phyloP scores from a whole-genome alignment of 2,888 invertebrate species.

The Apodemia hepburni region DNA sequence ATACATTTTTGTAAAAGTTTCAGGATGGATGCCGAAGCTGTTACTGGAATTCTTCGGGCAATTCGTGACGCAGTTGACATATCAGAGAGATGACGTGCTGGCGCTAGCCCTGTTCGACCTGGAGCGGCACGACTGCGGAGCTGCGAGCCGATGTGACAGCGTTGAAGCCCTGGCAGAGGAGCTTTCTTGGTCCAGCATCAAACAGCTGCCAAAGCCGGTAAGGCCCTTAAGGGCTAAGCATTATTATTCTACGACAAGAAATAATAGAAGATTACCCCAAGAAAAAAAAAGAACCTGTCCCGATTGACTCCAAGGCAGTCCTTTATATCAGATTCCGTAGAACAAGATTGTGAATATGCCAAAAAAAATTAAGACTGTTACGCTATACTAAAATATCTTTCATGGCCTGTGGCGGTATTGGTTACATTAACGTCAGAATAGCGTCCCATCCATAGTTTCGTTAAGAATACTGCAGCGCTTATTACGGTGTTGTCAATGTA shows the following conservation, averaged over 20 bases:
- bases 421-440: slow-evolving; percentile 32
- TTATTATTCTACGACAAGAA: slow-evolving; percentile 30
- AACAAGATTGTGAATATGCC: slow-evolving; percentile 33
- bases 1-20: too few species aligned
- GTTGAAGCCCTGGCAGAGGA: background rate
- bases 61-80: too few species aligned
- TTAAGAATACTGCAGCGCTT: slow-evolving; percentile 30
- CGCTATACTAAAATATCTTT: slow-evolving; percentile 26
- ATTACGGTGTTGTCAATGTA: slow-evolving; percentile 34
- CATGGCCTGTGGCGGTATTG: slow-evolving; percentile 31
- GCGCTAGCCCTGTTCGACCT: too few species aligned
- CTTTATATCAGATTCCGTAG: slow-evolving; percentile 29
- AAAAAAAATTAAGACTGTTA: slow-evolving; percentile 32
- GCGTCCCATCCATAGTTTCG: slow-evolving; percentile 34
- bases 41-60: too few species aligned
- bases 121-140: too few species aligned
- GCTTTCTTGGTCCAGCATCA: slow-evolving; percentile 26
- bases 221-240: too few species aligned
- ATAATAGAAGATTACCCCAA: slow-evolving; percentile 29
- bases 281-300: slow-evolving; percentile 31
- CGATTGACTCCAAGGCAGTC: slow-evolving; percentile 31
- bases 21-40: too few species aligned
- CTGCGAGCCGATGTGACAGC: too few species aligned
- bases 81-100: too few species aligned
- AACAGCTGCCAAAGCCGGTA: slow-evolving; percentile 21